Evolutionary conservation across 1,140 invertebrate genomes (phyloP).

Genomic region (Cylas formicarius): DNA sequence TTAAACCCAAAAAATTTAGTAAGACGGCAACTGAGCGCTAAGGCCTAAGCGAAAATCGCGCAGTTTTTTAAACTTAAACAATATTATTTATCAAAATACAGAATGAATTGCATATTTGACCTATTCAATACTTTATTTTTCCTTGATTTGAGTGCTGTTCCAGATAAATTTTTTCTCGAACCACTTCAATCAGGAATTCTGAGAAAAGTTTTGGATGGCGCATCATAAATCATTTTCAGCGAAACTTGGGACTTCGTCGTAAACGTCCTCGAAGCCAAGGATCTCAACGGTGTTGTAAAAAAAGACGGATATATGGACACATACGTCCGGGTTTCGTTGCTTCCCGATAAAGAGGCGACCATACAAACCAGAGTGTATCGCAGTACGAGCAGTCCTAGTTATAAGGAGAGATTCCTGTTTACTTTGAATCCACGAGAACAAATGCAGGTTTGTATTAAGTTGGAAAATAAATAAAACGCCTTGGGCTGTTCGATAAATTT

Average conservation of each 20-base stretch:
- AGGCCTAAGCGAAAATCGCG: too few relatives aligned
- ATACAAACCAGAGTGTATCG: conserved; percentile 69
- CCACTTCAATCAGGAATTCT: background rate
- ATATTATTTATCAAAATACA: too few relatives aligned
- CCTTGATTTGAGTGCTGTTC: background rate
- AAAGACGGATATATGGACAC: conserved; percentile 58
- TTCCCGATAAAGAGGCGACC: conserved; percentile 63
- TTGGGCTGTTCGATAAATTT: too few relatives aligned
- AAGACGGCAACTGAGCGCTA: too few relatives aligned
- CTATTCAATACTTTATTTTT: background rate
- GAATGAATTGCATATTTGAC: too few relatives aligned
- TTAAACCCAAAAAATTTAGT: too few relatives aligned
- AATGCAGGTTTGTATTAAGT: conserved; percentile 13
- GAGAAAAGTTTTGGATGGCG: background rate
- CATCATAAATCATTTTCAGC: too few relatives aligned
- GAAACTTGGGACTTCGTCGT: conserved; percentile 65
- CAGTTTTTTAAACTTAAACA: too few relatives aligned
- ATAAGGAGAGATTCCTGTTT: conserved; percentile 69
- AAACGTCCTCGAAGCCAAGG: conserved; percentile 68
- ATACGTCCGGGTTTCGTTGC: conserved; percentile 65
- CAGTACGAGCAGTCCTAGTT: conserved; percentile 59
- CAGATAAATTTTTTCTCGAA: background rate
- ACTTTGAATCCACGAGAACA: conserved; percentile 49
- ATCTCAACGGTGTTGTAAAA: conserved; percentile 56
- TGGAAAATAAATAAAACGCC: background rate